Evolutionary conservation across 1,140 invertebrate species (phyloP).

Genomic region (Amyelois transitella): DNA sequence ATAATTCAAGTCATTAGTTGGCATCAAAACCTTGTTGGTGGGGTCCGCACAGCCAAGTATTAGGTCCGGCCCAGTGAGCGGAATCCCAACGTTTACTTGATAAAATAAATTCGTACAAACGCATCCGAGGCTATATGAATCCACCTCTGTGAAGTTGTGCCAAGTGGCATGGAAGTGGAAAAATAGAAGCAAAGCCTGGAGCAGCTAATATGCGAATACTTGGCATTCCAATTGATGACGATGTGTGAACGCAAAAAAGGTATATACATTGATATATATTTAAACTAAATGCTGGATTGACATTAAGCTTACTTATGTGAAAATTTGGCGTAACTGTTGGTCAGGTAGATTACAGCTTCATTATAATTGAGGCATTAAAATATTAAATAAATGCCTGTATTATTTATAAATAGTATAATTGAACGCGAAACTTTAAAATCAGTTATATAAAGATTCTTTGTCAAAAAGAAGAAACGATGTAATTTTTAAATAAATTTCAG

Average conservation of each 20-base stretch:
- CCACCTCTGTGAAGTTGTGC: constrained; percentile 66
- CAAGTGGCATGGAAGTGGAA: constrained; percentile 69
- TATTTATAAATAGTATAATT: too few relatives aligned
- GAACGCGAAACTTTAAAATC: too few relatives aligned
- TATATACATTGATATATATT: not conserved
- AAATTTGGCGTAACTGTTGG: too few relatives aligned
- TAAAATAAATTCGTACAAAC: constrained; percentile 74
- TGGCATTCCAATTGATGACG: constrained; percentile 47
- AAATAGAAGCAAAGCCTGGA: constrained; percentile 46
- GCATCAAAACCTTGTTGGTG: constrained; percentile 25
- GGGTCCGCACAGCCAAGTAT: constrained; percentile 45
- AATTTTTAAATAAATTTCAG: too few relatives aligned
- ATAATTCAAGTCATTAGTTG: constrained; percentile 61
- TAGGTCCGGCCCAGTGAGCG: constrained; percentile 55
- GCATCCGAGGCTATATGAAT: constrained; percentile 70
- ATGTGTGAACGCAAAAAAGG: not conserved
- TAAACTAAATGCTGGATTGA: not conserved
- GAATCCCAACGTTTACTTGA: constrained; percentile 67
- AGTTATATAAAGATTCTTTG: too few relatives aligned
- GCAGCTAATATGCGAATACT: constrained; percentile 66
- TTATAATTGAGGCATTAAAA: too few relatives aligned
- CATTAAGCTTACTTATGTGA: too few relatives aligned
- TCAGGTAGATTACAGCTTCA: too few relatives aligned
- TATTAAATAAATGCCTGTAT: too few relatives aligned
- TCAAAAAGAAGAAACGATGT: too few relatives aligned